Base-by-base conservation (phyloP, 2,113 vertebrate species). In the Aphyosemion australe region DNA sequence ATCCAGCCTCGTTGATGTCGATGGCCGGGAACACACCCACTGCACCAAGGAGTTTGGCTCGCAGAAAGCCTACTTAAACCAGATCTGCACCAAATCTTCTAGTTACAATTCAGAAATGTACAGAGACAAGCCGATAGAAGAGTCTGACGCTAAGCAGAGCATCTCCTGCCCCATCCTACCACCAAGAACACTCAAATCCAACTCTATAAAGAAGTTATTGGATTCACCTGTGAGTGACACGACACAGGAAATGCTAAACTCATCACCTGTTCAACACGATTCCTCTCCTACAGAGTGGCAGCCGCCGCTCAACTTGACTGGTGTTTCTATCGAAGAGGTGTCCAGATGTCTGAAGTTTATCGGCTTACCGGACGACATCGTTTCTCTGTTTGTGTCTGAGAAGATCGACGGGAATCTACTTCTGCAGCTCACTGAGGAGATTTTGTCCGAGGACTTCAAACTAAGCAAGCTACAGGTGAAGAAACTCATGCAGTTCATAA, bases 401-500 rank as follows among this genome's bases (percentile, higher is more conserved):
- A 99, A 97, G 90, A 98, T 99, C 9, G 97, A 99, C 31, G 97
- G 97, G 63, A 99, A 94, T 88, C 91, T 99, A 80, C 94, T 99
- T 9, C 92, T 97, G 78, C 96, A 99, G 82, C 94, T 99, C 56
- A 98, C 95, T 0, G 96, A 98, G 84, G 97, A 99, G 85, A 99
- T 99, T 78, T 85, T 99, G 69, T 95, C 95, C 0, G 96, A 99
- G 85, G 97, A 99, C 91, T 99, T 99, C 89, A 95, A 95, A 72
- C 89, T 99, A 60, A 99, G 95, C 93, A 99, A 98, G 88, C 93
- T 99, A 67, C 96, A 99, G 84, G 95, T 98, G 79, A 99, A 96
- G 91, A 99, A 99, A 90, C 95, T 99, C 74, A 83, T 99, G 84
- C 97, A 99, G 85, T 99, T 99, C 90, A 98, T 98, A 79, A 94